Evolutionary conservation across 2,888 invertebrate genomes (phyloP).

Genomic region (Anarsia innoxiella): DNA sequence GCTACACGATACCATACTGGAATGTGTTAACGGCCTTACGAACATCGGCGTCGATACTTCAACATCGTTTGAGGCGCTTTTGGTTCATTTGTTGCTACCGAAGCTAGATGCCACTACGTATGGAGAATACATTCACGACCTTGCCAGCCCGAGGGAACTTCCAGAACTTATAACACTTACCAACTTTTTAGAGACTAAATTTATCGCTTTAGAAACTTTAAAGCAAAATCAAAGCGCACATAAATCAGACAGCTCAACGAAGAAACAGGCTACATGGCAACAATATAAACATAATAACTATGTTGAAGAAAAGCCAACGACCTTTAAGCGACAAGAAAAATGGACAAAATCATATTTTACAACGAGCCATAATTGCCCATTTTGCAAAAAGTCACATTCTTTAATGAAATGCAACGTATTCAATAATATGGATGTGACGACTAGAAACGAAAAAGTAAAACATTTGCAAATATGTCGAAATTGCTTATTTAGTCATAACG

Average conservation of each 20-base stretch:
- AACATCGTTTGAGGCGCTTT: conserved; percentile 19
- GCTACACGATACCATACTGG: conserved; percentile 10
- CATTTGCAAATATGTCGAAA: conserved; percentile 9
- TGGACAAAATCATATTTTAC: neutral
- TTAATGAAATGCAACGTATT: conserved; percentile 11
- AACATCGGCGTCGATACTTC: conserved; percentile 15
- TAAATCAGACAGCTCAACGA: neutral
- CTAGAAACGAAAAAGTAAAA: neutral
- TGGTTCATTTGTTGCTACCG: conserved; percentile 16
- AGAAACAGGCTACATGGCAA: neutral
- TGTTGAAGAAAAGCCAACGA: neutral
- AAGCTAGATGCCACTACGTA: conserved; percentile 18
- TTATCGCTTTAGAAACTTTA: conserved; percentile 11
- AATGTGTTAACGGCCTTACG: conserved; percentile 14
- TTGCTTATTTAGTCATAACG: conserved; percentile 12
- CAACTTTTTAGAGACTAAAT: conserved; percentile 15
- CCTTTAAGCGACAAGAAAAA: neutral
- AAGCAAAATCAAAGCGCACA: neutral
- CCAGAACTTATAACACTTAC: conserved; percentile 10
- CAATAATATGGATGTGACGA: conserved; percentile 2
- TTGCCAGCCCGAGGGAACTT: conserved; percentile 7
- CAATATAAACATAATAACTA: neutral
- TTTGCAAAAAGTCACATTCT: conserved; percentile 6
- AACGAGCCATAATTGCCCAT: conserved; percentile 5
- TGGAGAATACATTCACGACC: conserved; percentile 13